Evolutionary conservation across 2,113 vertebrate species (phyloP).

Genomic region (Dunckerocampus dactyliophorus): DNA sequence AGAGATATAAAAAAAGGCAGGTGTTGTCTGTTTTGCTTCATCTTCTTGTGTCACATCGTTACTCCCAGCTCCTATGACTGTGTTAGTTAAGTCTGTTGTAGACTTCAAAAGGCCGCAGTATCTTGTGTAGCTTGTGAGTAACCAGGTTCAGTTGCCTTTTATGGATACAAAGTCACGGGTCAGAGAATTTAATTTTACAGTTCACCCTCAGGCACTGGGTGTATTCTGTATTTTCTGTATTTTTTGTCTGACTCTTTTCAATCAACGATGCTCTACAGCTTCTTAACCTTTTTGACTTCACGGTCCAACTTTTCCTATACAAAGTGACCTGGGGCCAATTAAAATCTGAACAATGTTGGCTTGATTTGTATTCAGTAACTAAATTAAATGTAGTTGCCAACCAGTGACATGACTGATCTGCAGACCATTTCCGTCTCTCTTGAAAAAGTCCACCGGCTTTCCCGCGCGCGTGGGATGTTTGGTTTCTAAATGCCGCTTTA

Average conservation of each 20-base stretch:
- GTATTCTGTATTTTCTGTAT: constrained; percentile 11
- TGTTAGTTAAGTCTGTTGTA: background rate
- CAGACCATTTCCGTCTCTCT: too few relatives aligned
- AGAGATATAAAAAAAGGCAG: background rate
- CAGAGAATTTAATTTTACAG: constrained; percentile 28
- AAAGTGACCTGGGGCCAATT: too few relatives aligned
- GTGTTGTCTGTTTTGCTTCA: too few relatives aligned
- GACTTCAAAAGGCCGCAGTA: background rate
- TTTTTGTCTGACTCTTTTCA: constrained; percentile 1
- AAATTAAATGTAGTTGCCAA: too few relatives aligned
- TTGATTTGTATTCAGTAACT: too few relatives aligned
- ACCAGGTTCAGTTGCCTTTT: constrained; percentile 30
- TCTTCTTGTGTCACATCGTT: background rate
- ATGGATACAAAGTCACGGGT: constrained; percentile 43
- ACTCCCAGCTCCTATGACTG: background rate
- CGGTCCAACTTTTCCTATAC: background rate
- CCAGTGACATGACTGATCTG: too few relatives aligned
- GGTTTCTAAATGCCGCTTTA: too few relatives aligned
- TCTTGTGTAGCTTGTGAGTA: constrained; percentile 1
- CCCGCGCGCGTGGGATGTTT: too few relatives aligned
- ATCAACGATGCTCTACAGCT: background rate
- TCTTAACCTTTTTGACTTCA: background rate
- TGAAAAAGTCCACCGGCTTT: too few relatives aligned
- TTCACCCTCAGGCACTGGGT: constrained; percentile 33
- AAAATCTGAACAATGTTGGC: too few relatives aligned